Evolutionary conservation across 1,140 invertebrate species (phyloP).

Genomic region (Papilio xuthus): DNA sequence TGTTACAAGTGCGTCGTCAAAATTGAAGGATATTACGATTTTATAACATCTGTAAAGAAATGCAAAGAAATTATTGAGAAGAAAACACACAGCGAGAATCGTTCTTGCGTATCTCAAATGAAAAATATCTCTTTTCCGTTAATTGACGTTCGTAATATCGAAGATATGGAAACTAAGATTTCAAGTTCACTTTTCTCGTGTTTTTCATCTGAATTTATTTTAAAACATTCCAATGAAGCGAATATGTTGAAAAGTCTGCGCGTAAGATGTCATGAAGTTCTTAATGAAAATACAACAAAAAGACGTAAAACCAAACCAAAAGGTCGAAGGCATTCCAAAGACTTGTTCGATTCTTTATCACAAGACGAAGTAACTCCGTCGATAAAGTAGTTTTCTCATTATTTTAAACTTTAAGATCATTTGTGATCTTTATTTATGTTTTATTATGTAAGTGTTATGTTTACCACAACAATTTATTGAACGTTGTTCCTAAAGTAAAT

Average conservation of each 20-base stretch:
- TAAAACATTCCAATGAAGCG: slow-evolving; percentile 51
- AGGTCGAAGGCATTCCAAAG: slow-evolving; percentile 58
- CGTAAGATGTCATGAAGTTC: slow-evolving; percentile 37
- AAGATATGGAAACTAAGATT: slow-evolving; percentile 56
- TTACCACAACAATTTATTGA: slow-evolving; percentile 48
- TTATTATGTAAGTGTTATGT: slow-evolving; percentile 37
- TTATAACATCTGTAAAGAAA: slow-evolving; percentile 62
- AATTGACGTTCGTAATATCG: slow-evolving; percentile 57
- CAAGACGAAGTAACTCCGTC: slow-evolving; percentile 59
- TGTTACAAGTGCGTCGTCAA: slow-evolving; percentile 73
- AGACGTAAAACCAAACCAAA: slow-evolving; percentile 47
- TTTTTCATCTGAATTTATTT: slow-evolving; percentile 58
- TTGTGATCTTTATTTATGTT: slow-evolving; percentile 23
- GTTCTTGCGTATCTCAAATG: slow-evolving; percentile 66
- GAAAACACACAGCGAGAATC: slow-evolving; percentile 18
- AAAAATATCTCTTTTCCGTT: slow-evolving; percentile 69
- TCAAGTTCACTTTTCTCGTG: slow-evolving; percentile 73
- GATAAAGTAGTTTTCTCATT: slow-evolving; percentile 59
- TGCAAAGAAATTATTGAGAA: slow-evolving; percentile 52
- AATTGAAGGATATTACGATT: slow-evolving; percentile 69
- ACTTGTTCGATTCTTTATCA: slow-evolving; percentile 73
- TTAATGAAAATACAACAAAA: slow-evolving; percentile 48
- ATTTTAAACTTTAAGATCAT: slow-evolving; percentile 41
- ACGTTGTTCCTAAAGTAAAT: slow-evolving; percentile 40
- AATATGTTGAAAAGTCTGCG: slow-evolving; percentile 59